A percentile compares a stretch with the other conserved stretches of the same genome.
phyloP scores from a whole-genome alignment of 2,797 vertebrate species.

The Meda fulgida region DNA sequence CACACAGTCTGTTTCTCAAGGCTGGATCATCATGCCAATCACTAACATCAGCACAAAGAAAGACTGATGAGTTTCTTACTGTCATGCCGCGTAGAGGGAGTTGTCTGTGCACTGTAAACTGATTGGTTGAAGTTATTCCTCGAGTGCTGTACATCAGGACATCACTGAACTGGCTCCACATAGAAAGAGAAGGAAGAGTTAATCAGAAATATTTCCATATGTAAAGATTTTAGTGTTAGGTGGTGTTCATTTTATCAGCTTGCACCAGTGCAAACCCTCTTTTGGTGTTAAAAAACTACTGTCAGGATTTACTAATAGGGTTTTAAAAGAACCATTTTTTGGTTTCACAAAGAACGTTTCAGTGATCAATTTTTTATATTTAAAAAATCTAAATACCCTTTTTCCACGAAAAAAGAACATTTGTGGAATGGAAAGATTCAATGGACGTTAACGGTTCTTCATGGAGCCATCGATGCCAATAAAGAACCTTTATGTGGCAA shows the following conservation, averaged over 20 bases:
- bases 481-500: background rate
- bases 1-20: background rate
- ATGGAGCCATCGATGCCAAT: no score
- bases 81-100: constrained; percentile 92
- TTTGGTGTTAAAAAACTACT: no score
- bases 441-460: background rate
- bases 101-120: constrained; percentile 96
- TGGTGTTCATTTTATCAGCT: background rate
- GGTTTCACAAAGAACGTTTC: background rate
- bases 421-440: background rate
- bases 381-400: background rate
- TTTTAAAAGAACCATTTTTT: no score
- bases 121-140: constrained; percentile 91
- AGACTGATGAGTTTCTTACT: constrained; percentile 76
- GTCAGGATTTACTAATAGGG: background rate
- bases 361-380: background rate
- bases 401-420: background rate
- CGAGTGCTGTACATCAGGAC: constrained; percentile 93
- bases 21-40: background rate
- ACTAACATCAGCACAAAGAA: background rate
- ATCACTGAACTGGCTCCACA: constrained; percentile 87
- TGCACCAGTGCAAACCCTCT: background rate
- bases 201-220: background rate
- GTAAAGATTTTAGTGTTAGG: background rate
- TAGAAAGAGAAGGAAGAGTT: background rate